These are phyloP conservation scores for Stratiomys singularior DNA, from an alignment of 2,888 invertebrate species.

Conservation along the genomic window DNA sequence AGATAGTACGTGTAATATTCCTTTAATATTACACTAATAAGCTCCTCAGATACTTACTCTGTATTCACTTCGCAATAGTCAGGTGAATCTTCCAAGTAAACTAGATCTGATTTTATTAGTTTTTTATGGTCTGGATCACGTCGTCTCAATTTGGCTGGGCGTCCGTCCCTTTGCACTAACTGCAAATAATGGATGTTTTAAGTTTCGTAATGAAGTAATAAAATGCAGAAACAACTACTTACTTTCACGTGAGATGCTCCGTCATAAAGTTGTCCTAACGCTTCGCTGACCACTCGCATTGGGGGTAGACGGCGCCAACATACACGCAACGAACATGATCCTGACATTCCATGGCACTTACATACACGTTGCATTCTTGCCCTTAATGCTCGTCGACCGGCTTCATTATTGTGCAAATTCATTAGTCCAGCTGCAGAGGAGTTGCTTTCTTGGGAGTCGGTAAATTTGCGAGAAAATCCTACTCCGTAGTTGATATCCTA, in stretches of 20 bases:
- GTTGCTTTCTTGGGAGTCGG: constrained; percentile 82
- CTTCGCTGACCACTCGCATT: constrained; percentile 81
- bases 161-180: constrained; percentile 69
- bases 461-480: constrained; percentile 85
- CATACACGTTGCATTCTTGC: constrained; percentile 87
- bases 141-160: constrained; percentile 77
- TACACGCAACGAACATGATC: constrained; percentile 88
- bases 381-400: constrained; percentile 82
- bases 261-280: constrained; percentile 82
- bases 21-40: no score
- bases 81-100: constrained; percentile 89
- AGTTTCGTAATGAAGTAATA: constrained; percentile 1
- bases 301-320: constrained; percentile 88
- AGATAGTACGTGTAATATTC: no score
- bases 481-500: constrained; percentile 86
- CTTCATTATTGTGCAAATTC: constrained; percentile 93
- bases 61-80: constrained; percentile 90
- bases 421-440: constrained; percentile 80
- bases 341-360: constrained; percentile 95
- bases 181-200: constrained; percentile 32
- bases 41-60: constrained; percentile 70
- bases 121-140: constrained; percentile 82
- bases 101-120: constrained; percentile 90
- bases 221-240: constrained; percentile 48
- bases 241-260: constrained; percentile 86